A percentile compares a stretch with the other conserved stretches of the same genome.
These are phyloP conservation scores for Colossoma macropomum DNA, from an alignment of 2,113 vertebrate genomes.

Conservation along the genomic window DNA sequence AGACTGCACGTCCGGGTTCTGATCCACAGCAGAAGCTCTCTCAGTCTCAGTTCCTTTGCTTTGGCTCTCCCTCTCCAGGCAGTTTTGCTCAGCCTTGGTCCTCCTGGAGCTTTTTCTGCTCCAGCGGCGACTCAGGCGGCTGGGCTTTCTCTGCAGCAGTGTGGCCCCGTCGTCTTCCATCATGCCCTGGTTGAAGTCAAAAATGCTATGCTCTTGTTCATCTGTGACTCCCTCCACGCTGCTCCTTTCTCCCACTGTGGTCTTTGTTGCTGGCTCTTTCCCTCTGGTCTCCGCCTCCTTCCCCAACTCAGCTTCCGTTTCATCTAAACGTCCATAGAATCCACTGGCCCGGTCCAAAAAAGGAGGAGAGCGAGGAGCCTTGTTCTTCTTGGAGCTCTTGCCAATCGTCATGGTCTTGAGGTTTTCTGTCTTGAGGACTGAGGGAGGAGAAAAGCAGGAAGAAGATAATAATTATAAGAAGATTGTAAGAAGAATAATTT, in stretches of 20 bases:
- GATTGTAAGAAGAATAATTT: background rate
- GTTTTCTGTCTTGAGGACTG: constrained; percentile 10
- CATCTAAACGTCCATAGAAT: constrained; percentile 77
- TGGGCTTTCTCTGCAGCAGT: constrained; percentile 67
- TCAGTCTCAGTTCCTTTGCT: background rate
- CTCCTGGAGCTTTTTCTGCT: constrained; percentile 72
- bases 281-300: constrained; percentile 22
- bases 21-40: background rate
- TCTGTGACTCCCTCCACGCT: background rate
- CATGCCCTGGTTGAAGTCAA: constrained; percentile 65
- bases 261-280: background rate
- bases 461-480: background rate
- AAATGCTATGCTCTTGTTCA: constrained; percentile 54
- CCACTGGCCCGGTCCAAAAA: constrained; percentile 76
- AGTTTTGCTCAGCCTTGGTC: constrained; percentile 30
- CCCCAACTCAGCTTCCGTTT: constrained; percentile 54
- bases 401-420: constrained; percentile 74
- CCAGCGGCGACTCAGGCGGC: constrained; percentile 71
- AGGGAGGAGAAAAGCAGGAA: background rate
- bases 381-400: constrained; percentile 72
- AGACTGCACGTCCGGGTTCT: constrained; percentile 19
- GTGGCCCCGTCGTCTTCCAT: constrained; percentile 74
- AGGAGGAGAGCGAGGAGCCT: constrained; percentile 71
- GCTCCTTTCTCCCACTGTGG: constrained; percentile 7
- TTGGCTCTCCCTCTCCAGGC: constrained; percentile 31